These are phyloP conservation scores for Himalopsyche kuldschensis DNA, from an alignment of 2,888 invertebrate species.

Conservation along the genomic window DNA sequence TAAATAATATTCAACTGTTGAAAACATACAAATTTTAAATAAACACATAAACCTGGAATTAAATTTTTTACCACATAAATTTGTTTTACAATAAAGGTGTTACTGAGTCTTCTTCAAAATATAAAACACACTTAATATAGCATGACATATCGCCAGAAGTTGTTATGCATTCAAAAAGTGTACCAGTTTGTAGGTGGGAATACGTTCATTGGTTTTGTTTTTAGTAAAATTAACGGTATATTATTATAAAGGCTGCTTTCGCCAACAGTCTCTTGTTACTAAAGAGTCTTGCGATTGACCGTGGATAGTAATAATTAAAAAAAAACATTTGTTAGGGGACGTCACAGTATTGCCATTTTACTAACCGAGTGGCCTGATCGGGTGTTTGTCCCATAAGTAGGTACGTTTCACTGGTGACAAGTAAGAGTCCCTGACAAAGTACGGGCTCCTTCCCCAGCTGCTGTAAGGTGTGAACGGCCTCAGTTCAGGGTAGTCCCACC, in stretches of 20 bases:
- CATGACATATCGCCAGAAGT: no score
- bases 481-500: slow-evolving; percentile 82
- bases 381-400: slow-evolving; percentile 90
- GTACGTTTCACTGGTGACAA: slow-evolving; percentile 89
- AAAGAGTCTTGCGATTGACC: no score
- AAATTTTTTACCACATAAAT: not conserved
- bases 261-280: not conserved
- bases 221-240: not conserved
- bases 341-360: slow-evolving; percentile 43
- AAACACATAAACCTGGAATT: not conserved
- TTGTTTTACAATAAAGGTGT: not conserved
- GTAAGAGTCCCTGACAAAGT: slow-evolving; percentile 83
- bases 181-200: no score
- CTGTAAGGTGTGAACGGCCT: slow-evolving; percentile 70
- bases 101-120: not conserved
- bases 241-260: no score
- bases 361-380: slow-evolving; percentile 88
- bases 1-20: not conserved
- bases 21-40: not conserved
- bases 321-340: not conserved
- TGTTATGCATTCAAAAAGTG: no score
- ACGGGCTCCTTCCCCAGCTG: slow-evolving; percentile 72
- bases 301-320: not conserved
- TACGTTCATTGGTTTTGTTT: not conserved
- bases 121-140: no score